These are phyloP conservation scores for Nyctalus aviator DNA, from an alignment of 2,797 vertebrate species.

Conservation along the genomic window DNA sequence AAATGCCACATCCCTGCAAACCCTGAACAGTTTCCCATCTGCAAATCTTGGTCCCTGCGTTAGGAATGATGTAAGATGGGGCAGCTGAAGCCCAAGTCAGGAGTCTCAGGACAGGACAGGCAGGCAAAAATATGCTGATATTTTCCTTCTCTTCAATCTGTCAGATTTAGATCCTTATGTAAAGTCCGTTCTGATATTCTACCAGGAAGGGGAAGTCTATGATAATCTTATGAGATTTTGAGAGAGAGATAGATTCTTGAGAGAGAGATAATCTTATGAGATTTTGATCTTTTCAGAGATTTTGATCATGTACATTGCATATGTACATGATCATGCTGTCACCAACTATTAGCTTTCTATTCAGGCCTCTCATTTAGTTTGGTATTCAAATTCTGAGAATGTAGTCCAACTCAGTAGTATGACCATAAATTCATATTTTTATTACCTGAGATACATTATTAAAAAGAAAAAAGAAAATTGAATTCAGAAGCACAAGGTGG, in stretches of 20 bases:
- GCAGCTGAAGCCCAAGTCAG: background rate
- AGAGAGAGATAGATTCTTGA: background rate
- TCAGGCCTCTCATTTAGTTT: constrained; percentile 37
- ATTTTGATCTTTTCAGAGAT: background rate
- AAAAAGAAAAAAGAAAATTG: background rate
- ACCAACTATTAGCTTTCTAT: constrained; percentile 1
- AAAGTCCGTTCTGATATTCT: background rate
- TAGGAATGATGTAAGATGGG: background rate
- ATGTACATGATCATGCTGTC: background rate
- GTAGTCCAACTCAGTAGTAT: background rate
- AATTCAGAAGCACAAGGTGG: background rate
- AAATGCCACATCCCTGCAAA: background rate
- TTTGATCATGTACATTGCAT: too few species aligned
- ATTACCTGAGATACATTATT: background rate
- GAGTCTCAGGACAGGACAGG: background rate
- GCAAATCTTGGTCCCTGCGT: background rate
- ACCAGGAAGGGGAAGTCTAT: background rate
- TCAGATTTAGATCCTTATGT: background rate
- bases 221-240: background rate
- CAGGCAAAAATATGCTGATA: background rate
- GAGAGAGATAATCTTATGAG: background rate
- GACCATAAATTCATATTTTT: background rate
- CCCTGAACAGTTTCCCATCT: background rate
- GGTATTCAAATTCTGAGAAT: background rate
- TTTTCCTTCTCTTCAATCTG: background rate